Evolutionary conservation across 2,888 invertebrate species (phyloP).

Genomic region (Scaptodrosophila latifasciaeformis): DNA sequence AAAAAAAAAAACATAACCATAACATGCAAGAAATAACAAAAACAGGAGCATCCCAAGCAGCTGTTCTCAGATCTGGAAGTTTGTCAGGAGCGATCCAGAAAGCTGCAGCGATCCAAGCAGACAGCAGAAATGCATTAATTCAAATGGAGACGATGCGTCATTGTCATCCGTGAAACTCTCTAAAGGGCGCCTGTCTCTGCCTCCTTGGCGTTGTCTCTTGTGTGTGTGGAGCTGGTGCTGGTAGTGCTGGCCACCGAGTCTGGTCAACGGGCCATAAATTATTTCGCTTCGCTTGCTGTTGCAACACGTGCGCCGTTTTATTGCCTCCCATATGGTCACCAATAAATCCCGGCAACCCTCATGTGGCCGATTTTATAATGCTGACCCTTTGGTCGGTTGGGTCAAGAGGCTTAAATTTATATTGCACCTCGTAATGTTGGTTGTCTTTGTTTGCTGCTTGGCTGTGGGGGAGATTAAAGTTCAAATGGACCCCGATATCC

Average conservation of each 20-base stretch:
- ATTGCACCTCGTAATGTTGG: slow-evolving; percentile 19
- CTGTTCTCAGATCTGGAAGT: no score
- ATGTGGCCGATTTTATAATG: slow-evolving; percentile 55
- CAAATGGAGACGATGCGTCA: slow-evolving; percentile 63
- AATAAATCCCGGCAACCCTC: slow-evolving; percentile 2
- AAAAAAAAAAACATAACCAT: no score
- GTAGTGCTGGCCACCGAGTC: background rate
- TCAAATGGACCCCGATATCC: slow-evolving; percentile 58
- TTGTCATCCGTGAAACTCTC: slow-evolving; percentile 19
- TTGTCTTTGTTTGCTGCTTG: no score
- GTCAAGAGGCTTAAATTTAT: slow-evolving; percentile 22
- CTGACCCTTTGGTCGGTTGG: slow-evolving; percentile 60
- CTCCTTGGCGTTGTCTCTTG: background rate
- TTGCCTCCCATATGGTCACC: slow-evolving; percentile 10
- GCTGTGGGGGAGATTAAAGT: no score
- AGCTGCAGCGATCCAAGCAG: background rate
- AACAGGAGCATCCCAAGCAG: no score
- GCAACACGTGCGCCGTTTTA: slow-evolving; percentile 15
- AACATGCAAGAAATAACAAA: no score
- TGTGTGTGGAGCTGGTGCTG: background rate
- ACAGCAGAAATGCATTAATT: slow-evolving; percentile 49
- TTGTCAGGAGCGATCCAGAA: no score
- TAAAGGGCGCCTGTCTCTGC: no score
- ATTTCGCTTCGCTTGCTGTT: slow-evolving; percentile 58
- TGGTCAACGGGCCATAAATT: slow-evolving; percentile 51